A percentile compares a stretch with the other conserved stretches of the same genome.
phyloP scores from a whole-genome alignment of 2,888 invertebrate genomes.

The Rambutsinella grinnellia region DNA sequence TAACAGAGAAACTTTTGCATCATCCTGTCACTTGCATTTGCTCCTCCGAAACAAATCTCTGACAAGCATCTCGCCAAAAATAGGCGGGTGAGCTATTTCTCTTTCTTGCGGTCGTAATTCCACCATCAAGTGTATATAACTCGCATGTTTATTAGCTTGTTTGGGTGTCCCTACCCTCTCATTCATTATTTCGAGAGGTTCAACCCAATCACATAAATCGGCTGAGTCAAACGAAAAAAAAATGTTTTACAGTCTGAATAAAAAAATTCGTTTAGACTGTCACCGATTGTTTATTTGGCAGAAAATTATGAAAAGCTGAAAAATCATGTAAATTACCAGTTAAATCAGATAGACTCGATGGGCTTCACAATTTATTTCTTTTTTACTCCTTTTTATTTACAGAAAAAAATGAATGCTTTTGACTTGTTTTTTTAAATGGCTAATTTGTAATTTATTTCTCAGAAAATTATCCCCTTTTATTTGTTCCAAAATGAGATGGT shows the following conservation, averaged over 20 bases:
- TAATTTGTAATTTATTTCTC: too few species aligned
- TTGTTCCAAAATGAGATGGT: too few species aligned
- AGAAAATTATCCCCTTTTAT: too few species aligned
- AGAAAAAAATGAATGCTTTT: background rate
- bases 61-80: slow-evolving; percentile 25
- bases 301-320: background rate
- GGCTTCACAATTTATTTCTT: too few species aligned
- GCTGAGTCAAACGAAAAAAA: background rate
- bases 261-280: too few species aligned
- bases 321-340: background rate
- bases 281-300: background rate
- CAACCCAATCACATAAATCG: background rate
- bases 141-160: background rate
- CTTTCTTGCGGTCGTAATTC: background rate
- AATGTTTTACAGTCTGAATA: background rate
- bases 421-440: too few species aligned
- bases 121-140: background rate
- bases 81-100: slow-evolving; percentile 12
- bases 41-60: slow-evolving; percentile 20
- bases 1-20: background rate
- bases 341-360: background rate
- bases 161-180: background rate
- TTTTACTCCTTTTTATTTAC: background rate
- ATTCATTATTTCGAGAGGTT: background rate
- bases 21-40: background rate